Percentiles rank a stretch among this genome's conserved stretches.
Conservation (phyloP, 1,140 invertebrate species). For the Glomeris maerens region DNA sequence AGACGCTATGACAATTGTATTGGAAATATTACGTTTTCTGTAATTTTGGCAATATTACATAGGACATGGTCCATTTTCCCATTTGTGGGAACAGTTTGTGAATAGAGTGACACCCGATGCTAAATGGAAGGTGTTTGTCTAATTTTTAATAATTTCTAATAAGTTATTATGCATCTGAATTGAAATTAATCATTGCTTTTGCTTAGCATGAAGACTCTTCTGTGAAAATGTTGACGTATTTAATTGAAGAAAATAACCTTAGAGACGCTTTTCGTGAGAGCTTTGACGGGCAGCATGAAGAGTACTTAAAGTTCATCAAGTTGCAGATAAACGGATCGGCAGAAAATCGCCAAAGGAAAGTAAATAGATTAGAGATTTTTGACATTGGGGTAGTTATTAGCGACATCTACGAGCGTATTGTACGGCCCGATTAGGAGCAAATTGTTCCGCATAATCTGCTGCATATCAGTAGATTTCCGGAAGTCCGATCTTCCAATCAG, state of each 20-base stretch:
- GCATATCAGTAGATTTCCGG: too few species aligned
- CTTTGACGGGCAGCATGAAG: neutral
- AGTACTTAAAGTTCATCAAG: neutral
- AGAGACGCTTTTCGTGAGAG: neutral
- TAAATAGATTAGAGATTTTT: neutral
- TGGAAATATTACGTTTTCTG: neutral
- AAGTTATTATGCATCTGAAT: too few species aligned
- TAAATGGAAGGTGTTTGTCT: conserved; percentile 14
- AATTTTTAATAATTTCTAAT: conserved; percentile 4
- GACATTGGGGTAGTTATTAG: too few species aligned
- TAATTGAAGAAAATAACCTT: neutral
- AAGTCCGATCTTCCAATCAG: too few species aligned
- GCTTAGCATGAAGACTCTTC: conserved; percentile 24
- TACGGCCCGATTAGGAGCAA: too few species aligned
- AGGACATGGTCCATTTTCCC: conserved; percentile 26
- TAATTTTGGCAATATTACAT: conserved; percentile 4
- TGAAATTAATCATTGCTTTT: too few species aligned
- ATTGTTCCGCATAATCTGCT: too few species aligned
- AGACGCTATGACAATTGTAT: neutral
- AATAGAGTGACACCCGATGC: conserved; percentile 3
- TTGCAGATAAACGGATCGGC: neutral
- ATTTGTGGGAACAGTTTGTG: conserved; percentile 19
- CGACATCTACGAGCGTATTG: too few species aligned
- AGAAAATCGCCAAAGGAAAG: neutral
- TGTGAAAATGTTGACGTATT: conserved; percentile 18